These are phyloP conservation scores for Synergus itoensis DNA, from an alignment of 2,888 invertebrate species.

Conservation along the genomic window DNA sequence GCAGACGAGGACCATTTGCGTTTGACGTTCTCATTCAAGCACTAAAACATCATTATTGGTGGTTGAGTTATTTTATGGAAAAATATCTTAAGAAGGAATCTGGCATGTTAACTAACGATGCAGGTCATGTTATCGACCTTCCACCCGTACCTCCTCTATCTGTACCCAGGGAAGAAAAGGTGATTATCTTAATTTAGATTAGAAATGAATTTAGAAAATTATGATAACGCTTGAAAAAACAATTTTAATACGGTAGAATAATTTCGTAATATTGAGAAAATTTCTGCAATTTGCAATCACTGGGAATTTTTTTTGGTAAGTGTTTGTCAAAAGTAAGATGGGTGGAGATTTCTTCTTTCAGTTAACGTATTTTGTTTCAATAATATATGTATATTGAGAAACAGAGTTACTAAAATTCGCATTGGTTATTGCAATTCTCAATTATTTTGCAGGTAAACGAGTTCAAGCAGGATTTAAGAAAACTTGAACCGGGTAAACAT, in stretches of 20 bases:
- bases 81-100: constrained; percentile 58
- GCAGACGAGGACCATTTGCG: constrained; percentile 72
- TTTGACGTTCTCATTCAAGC: constrained; percentile 81
- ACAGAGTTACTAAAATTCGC: not conserved
- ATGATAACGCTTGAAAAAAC: too few species aligned
- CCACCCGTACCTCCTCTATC: constrained; percentile 71
- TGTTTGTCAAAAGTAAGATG: not conserved
- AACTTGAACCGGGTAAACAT: constrained; percentile 80
- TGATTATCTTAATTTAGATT: constrained; percentile 44
- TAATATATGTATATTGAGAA: not conserved
- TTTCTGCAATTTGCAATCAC: constrained; percentile 23
- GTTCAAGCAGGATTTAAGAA: constrained; percentile 78
- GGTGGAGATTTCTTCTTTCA: not conserved
- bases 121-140: constrained; percentile 60
- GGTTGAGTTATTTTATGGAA: constrained; percentile 80
- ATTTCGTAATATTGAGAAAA: not conserved
- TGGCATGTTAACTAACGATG: constrained; percentile 47
- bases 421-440: not conserved
- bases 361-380: not conserved
- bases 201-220: too few species aligned
- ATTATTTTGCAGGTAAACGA: constrained; percentile 77
- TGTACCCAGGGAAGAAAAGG: constrained; percentile 70
- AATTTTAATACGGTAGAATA: not conserved
- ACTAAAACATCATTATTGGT: constrained; percentile 80
- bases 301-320: constrained; percentile 10